Evolutionary conservation across 2,113 vertebrate genomes (phyloP).

Genomic region (Cheilinus undulatus): DNA sequence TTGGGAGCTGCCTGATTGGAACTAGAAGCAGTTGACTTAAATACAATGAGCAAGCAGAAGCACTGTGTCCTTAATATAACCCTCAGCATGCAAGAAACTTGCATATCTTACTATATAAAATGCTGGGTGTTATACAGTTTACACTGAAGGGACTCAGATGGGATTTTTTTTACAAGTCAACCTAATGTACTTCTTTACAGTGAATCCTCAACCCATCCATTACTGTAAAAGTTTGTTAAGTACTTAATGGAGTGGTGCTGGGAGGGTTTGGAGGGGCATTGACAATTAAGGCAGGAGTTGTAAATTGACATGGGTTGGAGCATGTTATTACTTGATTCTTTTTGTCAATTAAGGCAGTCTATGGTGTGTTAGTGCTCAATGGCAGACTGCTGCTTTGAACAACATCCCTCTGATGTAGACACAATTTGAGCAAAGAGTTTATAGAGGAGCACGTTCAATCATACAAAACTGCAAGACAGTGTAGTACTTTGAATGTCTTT

Average conservation of each 20-base stretch:
- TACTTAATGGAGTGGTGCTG: background rate
- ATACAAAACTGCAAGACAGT: background rate
- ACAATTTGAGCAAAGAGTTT: background rate
- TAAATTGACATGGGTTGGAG: background rate
- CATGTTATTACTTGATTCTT: background rate
- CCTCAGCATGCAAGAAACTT: background rate
- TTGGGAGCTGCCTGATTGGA: conserved; percentile 39
- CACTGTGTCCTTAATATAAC: conserved; percentile 3
- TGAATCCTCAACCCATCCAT: background rate
- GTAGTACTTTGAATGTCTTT: background rate
- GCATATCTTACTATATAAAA: conserved; percentile 2
- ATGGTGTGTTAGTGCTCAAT: background rate
- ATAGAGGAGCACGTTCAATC: background rate
- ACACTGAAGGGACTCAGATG: background rate
- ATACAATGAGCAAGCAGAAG: conserved; percentile 33
- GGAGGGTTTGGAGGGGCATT: background rate
- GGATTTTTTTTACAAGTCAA: background rate
- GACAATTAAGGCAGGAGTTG: background rate
- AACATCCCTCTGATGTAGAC: background rate
- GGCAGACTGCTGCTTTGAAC: background rate
- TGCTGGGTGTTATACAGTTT: background rate
- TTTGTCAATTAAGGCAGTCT: background rate
- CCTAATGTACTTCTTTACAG: background rate
- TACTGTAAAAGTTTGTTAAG: background rate
- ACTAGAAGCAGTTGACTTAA: conserved; percentile 33